Base-by-base conservation (phyloP, 2,888 invertebrate genomes). In the Ypsolopha scabrella region DNA sequence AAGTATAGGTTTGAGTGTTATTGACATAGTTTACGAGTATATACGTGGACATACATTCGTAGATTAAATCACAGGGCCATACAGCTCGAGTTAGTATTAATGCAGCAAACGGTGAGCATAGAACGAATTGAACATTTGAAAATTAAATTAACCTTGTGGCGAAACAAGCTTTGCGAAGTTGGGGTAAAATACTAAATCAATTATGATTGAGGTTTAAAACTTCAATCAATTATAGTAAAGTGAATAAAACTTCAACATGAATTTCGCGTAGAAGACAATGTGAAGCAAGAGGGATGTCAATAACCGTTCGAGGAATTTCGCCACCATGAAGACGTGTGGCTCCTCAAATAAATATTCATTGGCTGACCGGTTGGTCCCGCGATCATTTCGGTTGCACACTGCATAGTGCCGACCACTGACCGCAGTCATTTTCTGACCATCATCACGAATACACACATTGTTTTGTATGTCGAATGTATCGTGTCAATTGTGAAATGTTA, bases 261-360 rank as follows among this genome's bases (percentile, higher is more conserved):
- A 24, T 24, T 14, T 13, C 13, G 1, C 43, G 24, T 24, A 43
- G 14, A 14, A 43, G 24, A 43, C 43, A n/a, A n/a, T n/a, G n/a
- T n/a, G n/a, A n/a, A n/a, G n/a, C n/a, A 24, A 24, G 24, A 36
- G 47, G 36, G 47, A 47, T 36, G 47, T 47, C 47, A 47, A 47
- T 47, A 47, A 47, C 47, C 47, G 47, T 47, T 47, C 36, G 36
- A 36, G 47, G 47, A 47, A 47, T 47, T 44, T 47, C 7, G 47
- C 47, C 47, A 37, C 47, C 47, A 36, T 7, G 37, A n/a, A 33
- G 35, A 36, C 47, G 4, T 45, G 45, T 47, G n/a, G 45, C 34
- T 36, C 36, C 11, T n/a, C 36, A 36, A 37, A 47, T 47, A 47
- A 47, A 47, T 46, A 46, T 47, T 47, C 47, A 24, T n/a, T 43